Evolutionary conservation across 2,113 vertebrate species (phyloP), one percentile per base, ranked within the genome.

Genomic region (Tachycineta bicolor): DNA sequence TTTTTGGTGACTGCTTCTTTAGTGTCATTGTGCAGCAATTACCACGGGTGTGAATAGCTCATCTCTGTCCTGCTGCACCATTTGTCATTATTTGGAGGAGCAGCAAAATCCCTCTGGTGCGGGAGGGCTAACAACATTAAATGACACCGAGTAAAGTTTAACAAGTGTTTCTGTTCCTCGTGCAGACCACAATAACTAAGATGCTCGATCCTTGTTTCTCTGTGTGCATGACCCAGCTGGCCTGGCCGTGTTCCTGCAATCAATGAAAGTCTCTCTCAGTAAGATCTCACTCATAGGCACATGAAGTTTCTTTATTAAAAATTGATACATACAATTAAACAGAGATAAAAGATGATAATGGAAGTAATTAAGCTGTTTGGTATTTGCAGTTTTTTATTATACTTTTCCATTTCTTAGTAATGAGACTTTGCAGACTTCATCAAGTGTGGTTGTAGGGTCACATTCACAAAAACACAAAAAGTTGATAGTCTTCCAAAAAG

Each of bases 1-100:
- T 60, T 86, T 96, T 90, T 85, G 85, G 95, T 85, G 93, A 94
- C 93, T 95, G 83, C 93, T 91, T 84, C 92, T 96, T 92, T 92
- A 81, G 96, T 96, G 67, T 91, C 93, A 75, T 82, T 95, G 82
- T 86, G 64, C 73, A 77, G 91, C 93, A 96, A 91, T 97, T 96
- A 93, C 63, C 87, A 81, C 22, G 4, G 78, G 89, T 77, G 77
- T 41, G 89, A 96, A 95, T 90, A 71, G 71, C 83, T 82, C 69
- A 28, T 90, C 92, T 81, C 84, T 94, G 94, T 81, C 86, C 88
- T 83, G 89, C 94, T 93, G 90, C 89, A 92, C 68, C 67, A 73
- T 82, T 89, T 78, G 76, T 86, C 92, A 82, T 75, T 94, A 70
- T 93, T 64, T 75, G 85, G 77, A 87, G 73, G 56, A 86, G 58